Evolutionary conservation across 1,140 invertebrate species (phyloP), one percentile per base, ranked within the genome.

Genomic region (Drosophila mojavensis): DNA sequence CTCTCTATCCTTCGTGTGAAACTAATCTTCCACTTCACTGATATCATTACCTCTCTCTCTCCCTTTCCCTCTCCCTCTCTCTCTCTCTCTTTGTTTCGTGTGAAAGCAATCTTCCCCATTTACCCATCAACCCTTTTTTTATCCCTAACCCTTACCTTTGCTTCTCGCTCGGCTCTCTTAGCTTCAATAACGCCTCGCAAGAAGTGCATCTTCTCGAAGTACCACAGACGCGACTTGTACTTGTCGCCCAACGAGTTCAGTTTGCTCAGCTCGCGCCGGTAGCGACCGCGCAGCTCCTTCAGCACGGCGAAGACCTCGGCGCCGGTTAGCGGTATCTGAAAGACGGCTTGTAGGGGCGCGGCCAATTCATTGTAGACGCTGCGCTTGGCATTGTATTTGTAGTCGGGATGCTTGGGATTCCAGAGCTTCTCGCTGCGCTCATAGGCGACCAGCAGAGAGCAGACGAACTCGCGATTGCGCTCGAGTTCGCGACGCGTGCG

Each of bases 351-450:
- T 10, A 91, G 60, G 2, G 90, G 90, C 0, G 56, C 78, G 10
- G 83, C 83, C 33, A 91, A 39, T 24, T 91, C 90, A 4, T 73
- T 60, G 26, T 90, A 91, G 15, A 88, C 63, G 36, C 74, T 90
- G 2, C 83, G 71, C 39, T 90, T 84, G 24, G 90, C 83, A 74
- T 91, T 91, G 51, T 91, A 91, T 53, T 91, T 91, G 61, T 91
- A 91, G 24, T 79, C 76, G 3, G 82, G 63, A 71, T 91, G 90
- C 26, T 86, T 79, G 41, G 90, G 90, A 75, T 91, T 91, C 90
- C 90, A 91, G 5, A 91, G 65, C 9, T 90, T 91, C 47, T 90
- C 90, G 28, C 78, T 55, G 4, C 81, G 91, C 48, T 91, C 81
- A 36, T 91, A 91, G 9, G 75, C 86, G n/a, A 70, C 39, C 33